Evolutionary conservation across 30 jellyfish, hydroid and myxozoan genomes (phyloP), one percentile per base, ranked within the genome.

Genomic region (Aurelia sp.): DNA sequence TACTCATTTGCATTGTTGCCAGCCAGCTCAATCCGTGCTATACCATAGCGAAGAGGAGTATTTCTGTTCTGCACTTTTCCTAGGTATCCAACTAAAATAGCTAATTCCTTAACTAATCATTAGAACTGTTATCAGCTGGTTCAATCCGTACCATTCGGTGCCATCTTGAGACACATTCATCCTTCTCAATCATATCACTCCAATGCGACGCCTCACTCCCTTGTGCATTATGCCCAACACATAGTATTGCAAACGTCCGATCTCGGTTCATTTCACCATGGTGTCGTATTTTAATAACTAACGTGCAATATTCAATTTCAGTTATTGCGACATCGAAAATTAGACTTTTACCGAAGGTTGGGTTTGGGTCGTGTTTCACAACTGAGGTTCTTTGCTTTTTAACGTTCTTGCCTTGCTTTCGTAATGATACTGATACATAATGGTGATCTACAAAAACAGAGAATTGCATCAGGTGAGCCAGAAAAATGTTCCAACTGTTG

Each of bases 331-430:
- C 96, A 47, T 94, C 99, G 73, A 89, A 94, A 20, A 89, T 79
- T 11, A 94, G 88, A 53, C 78, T 85, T 67, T 89, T 94, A 62
- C 91, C 91, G 73, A 88, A 94, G 12, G 94, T 97, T 47, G 99
- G 99, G 67, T 94, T 94, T 18, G 97, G 92, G 71, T 94, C 99
- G 90, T 94, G 99, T 55, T 94, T 94, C 59, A 94, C 96, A 55
- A 94, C 96, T 22, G 97, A 82, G 9, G 99, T 94, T 60, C 99
- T 74, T 66, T 81, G 90, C 84, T 94, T 94, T 71, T 84, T 94
- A 48, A 94, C 19, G 30, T 68, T 71, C 64, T 86, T 85, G 60
- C 97, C 97, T 55, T 89, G 90, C 63, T 82, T 92, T 70, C 93
- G 94, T 73, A 94, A 58, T 9, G 99, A 55, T 21, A 89, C 96